Percentiles rank a stretch among this genome's conserved stretches.
phyloP scores from a whole-genome alignment of 2,797 vertebrate species.

The Thripadectes ignobilis region DNA sequence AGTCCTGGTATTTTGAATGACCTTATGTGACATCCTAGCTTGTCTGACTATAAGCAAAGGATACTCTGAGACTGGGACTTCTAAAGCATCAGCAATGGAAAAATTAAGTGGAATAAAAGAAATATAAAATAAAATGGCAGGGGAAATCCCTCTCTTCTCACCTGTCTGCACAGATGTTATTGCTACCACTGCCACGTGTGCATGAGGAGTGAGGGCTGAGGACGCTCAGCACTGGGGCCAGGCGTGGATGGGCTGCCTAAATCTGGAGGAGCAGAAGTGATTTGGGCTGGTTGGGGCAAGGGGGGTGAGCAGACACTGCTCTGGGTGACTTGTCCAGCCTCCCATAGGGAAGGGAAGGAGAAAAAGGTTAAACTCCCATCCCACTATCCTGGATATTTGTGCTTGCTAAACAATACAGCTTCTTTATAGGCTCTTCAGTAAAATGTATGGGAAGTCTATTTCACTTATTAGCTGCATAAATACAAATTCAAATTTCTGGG shows the following conservation, averaged over 20 bases:
- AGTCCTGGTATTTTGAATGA: not conserved
- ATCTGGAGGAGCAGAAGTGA: not conserved
- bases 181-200: not conserved
- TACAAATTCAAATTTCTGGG: not conserved
- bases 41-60: not conserved
- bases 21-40: not conserved
- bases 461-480: not conserved
- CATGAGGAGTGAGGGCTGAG: not conserved
- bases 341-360: rapidly evolving
- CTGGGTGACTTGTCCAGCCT: not conserved
- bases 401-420: not conserved
- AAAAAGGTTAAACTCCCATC: not conserved
- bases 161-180: not conserved
- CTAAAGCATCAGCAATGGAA: not conserved
- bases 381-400: not conserved
- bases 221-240: not conserved
- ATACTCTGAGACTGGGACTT: not conserved
- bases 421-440: not conserved
- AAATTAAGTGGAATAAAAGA: not conserved
- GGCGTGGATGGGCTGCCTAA: not conserved
- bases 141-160: not conserved
- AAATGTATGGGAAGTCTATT: not conserved
- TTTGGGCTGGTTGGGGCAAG: not conserved
- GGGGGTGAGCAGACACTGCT: not conserved
- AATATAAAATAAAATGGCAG: not conserved